Evolutionary conservation across 2,888 invertebrate genomes (phyloP), one percentile per base, ranked within the genome.

Genomic region (Cosmia pyralina): DNA sequence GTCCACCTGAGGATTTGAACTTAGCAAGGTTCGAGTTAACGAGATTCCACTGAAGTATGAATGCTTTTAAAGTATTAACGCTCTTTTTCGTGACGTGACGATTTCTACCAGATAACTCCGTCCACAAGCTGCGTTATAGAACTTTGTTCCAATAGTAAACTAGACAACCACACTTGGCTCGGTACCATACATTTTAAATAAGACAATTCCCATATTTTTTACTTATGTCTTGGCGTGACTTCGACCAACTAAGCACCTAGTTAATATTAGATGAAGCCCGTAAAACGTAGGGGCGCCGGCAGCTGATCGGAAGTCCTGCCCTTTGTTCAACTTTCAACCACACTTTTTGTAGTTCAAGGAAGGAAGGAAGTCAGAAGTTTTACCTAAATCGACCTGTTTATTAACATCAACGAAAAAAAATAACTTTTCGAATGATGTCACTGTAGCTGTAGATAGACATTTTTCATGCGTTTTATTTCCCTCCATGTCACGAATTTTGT

Each of bases 221-320:
- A 85, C 83, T 86, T 88, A 88, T 86, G 76, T 85, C 77, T 82
- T 87, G 85, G 83, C 83, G 85, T 89, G 90, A 90, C 88, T 89
- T 85, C 82, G 84, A 88, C 87, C 84, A 87, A 83, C 87, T 81
- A 75, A 83, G 82, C 79, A 84, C 84, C 85, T 91, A 90, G 91
- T 94, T 93, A 93, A 94, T 93, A 92, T 93, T 94, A 94, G 94
- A 93, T 90, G 95, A 96, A 95, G 94, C 95, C 95, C 90, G 90
- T 92, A 92, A 94, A 93, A 92, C 89, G 88, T 89, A 90, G 91
- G 94, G 94, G 94, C 90, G 94, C 91, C 89, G 93, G 93, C 96
- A 96, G 96, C 96, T 96, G 96, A 96, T 96, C 95, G 96, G 96
- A 96, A 96, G 95, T 96, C 91, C 92, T 93, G 94, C 92, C 95